These are phyloP conservation scores for Pyralis farinalis DNA, from an alignment of 2,888 invertebrate genomes.

Conservation along the genomic window DNA sequence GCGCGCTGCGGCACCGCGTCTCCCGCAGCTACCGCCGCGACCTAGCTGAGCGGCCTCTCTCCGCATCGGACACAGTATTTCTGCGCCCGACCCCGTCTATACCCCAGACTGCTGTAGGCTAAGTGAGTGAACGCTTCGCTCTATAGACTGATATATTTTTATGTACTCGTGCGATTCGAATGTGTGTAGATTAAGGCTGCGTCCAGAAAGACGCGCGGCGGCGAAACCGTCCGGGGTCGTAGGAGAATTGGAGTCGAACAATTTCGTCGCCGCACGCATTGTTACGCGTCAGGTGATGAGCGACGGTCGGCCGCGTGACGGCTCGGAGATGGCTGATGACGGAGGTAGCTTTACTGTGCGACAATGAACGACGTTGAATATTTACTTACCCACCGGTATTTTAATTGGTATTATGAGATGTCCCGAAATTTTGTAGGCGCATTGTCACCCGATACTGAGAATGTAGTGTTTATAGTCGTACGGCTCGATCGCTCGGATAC, in stretches of 20 bases:
- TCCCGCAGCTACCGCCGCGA: slow-evolving; percentile 32
- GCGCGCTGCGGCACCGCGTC: slow-evolving; percentile 24
- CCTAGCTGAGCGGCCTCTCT: slow-evolving; percentile 47
- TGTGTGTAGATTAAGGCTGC: slow-evolving; percentile 58
- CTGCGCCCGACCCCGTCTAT: slow-evolving; percentile 42
- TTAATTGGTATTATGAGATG: slow-evolving; percentile 74
- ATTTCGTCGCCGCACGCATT: slow-evolving; percentile 3
- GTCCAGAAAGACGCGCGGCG: slow-evolving; percentile 22
- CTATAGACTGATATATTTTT: slow-evolving; percentile 76
- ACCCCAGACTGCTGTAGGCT: slow-evolving; percentile 69
- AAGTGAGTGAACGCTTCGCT: slow-evolving; percentile 67
- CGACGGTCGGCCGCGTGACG: slow-evolving; percentile 59
- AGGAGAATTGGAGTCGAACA: neutral
- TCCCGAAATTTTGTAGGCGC: slow-evolving; percentile 61
- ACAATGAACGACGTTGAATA: slow-evolving; percentile 58
- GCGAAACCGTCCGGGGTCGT: slow-evolving; percentile 7
- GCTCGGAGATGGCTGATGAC: slow-evolving; percentile 43
- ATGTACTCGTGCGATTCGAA: slow-evolving; percentile 72
- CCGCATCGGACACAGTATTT: slow-evolving; percentile 26
- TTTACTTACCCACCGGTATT: slow-evolving; percentile 78
- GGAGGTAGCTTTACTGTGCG: slow-evolving; percentile 48
- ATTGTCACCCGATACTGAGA: slow-evolving; percentile 51
- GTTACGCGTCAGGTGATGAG: slow-evolving; percentile 27
- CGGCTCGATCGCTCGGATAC: slow-evolving; percentile 47
- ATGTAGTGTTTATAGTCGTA: slow-evolving; percentile 38